Base-by-base conservation (phyloP, 2,797 vertebrate genomes). In the Malacoraja senta region DNA sequence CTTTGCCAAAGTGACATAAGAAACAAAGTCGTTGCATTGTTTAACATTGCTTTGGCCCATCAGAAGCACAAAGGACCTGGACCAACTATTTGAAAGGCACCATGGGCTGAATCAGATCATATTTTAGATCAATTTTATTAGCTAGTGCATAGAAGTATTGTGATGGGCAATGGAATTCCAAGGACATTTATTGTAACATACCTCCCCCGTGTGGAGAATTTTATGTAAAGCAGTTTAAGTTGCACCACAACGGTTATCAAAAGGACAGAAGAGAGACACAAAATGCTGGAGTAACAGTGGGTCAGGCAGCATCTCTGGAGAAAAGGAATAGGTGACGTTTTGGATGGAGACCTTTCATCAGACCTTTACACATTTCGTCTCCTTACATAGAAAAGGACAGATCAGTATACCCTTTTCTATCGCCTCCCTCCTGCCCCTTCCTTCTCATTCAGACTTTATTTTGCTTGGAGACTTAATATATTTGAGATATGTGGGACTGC, bases 151-250 rank as follows among this genome's bases (percentile, higher is more conserved):
- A 53, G 44, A 53, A 53, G 44, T 53, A 53, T 35, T 35, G 53
- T 29, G n/a, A 32, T 91, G 21, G 63, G 53, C 19, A 32, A 17
- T 91, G 35, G 32, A 91, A 58, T n/a, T 74, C 3, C 71, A 21
- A 58, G n/a, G 65, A 21, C 35, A 53, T 93, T 74, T 80, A 83
- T 38, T 84, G 68, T 68, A 80, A 83, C 58, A 83, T 63, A 68
- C 63, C 78, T 84, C 61, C 68, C 61, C 35, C 93, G n/a, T 38
- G 78, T 80, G 93, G 77, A n/a, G 81, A 44, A 44, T 2, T 15
- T 93, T 83, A 12, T 80, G 78, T 44, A 93, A 35, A 63, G 17
- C 58, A 80, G 32, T n/a, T 93, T 32, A n/a, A 86, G n/a, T 86
- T 63, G 29, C 26, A n/a, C 24, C 24, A 12, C 44, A 53, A 3